phyloP scores from a whole-genome alignment of 1,140 invertebrate species.

The Xylocopa sonorina region DNA sequence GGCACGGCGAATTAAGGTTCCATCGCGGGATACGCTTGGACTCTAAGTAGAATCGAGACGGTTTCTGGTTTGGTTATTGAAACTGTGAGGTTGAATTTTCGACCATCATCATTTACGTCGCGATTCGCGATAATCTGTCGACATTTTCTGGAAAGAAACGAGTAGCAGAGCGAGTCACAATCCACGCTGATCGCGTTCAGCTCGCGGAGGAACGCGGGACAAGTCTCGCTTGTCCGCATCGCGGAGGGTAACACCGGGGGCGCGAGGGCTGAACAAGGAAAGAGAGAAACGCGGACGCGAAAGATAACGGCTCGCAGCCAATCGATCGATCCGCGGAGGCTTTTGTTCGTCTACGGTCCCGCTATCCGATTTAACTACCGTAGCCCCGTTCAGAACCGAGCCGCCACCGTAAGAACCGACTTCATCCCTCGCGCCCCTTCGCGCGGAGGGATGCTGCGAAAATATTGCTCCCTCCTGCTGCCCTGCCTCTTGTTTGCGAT shows the following conservation, averaged over 20 bases:
- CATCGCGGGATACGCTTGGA: background rate
- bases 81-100: too few species aligned
- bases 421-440: conserved; percentile 71
- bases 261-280: conserved; percentile 56
- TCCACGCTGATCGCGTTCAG: conserved; percentile 47
- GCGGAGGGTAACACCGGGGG: conserved; percentile 53
- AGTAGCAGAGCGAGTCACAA: conserved; percentile 11
- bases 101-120: too few species aligned
- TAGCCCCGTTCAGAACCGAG: conserved; percentile 33
- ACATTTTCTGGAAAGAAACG: conserved; percentile 7
- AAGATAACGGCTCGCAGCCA: conserved; percentile 77
- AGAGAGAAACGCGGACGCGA: conserved; percentile 73
- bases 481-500: background rate
- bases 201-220: conserved; percentile 44
- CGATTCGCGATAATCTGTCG: too few species aligned
- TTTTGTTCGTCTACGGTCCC: conserved; percentile 75
- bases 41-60: background rate
- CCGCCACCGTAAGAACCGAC: conserved; percentile 66
- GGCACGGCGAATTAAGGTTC: background rate
- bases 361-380: conserved; percentile 77
- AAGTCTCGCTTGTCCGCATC: conserved; percentile 42
- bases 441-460: background rate
- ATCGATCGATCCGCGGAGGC: conserved; percentile 77
- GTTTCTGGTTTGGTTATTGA: too few species aligned
- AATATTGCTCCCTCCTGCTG: conserved; percentile 6